Evolutionary conservation across 2,797 vertebrate species (phyloP), one percentile per base, ranked within the genome.

Genomic region (Gephyroberyx darwinii): DNA sequence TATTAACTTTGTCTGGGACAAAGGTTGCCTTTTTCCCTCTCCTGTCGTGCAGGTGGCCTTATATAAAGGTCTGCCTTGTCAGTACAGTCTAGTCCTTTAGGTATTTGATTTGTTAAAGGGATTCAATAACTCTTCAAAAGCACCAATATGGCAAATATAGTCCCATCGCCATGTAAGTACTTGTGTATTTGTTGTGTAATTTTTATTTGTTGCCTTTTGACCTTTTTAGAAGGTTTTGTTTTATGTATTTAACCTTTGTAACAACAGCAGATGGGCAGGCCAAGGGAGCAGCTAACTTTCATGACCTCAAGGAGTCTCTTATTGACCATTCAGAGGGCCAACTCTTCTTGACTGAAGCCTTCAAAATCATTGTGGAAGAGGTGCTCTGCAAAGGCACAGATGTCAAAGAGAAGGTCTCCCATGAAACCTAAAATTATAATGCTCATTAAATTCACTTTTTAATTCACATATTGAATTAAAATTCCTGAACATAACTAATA

Each of bases 331-430:
- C 61, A 4, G 92, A 92, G 19, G 93, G 93, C 0, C 94, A 95
- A 60, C 70, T 83, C 61, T 95, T 96, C 83, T 87, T 97, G 31
- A 90, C 30, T 19, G 91, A 95, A 19, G 92, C 94, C 43, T 94
- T 95, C 70, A 87, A 89, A 59, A 83, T 97, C 43, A 92, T 96
- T 41, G 30, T 95, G 81, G 92, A 95, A 12, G 95, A 96, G 74
- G 26, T 26, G 26, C 26, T 26, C 26, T 26, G 26, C 26, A 26
- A 26, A 26, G 26, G 26, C 26, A 26, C 26, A 26, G 26, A 94
- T 22, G 67, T 87, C 35, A 88, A 89, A 0, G 88, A 95, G 77
- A 96, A 96, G 95, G 96, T 97, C 7, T 66, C 5, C 26, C 26
- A 26, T 26, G 26, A 26, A 26, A 26, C 26, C 26, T 26, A 26